phyloP scores from a whole-genome alignment of 2,113 vertebrate species.

The Willisornis vidua region DNA sequence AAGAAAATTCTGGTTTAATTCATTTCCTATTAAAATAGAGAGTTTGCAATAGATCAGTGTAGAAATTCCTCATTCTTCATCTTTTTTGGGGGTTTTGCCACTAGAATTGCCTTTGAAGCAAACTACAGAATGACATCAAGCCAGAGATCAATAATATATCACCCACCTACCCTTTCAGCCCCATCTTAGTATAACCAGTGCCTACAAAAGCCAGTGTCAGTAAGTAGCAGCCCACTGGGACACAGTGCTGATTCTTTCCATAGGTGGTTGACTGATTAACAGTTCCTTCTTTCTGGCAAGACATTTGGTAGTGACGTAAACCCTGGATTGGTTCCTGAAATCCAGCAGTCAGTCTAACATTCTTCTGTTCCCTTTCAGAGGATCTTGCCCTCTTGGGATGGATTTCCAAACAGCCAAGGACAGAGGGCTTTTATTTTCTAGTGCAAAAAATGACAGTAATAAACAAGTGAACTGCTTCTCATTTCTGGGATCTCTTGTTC shows the following conservation, averaged over 20 bases:
- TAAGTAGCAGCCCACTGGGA: neutral
- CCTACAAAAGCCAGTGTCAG: neutral
- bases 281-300: conserved; percentile 4
- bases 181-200: neutral
- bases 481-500: neutral
- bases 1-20: neutral
- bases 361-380: conserved; percentile 19
- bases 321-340: conserved; percentile 19
- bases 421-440: neutral
- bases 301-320: neutral
- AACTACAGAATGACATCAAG: neutral
- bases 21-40: neutral
- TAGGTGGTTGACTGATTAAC: neutral
- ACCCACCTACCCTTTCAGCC: neutral
- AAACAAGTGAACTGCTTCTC: neutral
- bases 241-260: neutral
- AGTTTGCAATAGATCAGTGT: neutral
- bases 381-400: neutral
- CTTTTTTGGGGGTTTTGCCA: neutral
- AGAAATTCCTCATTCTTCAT: neutral
- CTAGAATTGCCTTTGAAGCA: neutral
- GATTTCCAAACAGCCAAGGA: neutral
- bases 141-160: neutral
- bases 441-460: neutral
- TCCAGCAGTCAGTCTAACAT: neutral